Evolutionary conservation across 30 jellyfish, hydroid and myxozoan species (phyloP).

Genomic region (Catostylus mosaicus): DNA sequence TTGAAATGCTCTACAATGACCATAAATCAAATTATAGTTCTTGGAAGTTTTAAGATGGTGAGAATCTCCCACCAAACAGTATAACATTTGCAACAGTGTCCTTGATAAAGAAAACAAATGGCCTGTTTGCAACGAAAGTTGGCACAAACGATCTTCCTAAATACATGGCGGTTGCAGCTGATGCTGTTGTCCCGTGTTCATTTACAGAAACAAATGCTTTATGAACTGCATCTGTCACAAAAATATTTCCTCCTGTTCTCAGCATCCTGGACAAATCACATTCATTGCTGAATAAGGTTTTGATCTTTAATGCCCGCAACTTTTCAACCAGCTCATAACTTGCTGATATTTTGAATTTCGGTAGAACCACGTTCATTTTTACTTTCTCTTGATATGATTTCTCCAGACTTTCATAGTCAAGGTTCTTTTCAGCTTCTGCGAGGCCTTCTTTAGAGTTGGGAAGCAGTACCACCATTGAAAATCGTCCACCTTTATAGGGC

Average conservation of each 20-base stretch:
- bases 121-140: conserved; percentile 76
- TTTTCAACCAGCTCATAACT: conserved; percentile 16
- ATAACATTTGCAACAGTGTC: conserved; percentile 54
- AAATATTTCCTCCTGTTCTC: conserved; percentile 43
- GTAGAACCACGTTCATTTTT: conserved; percentile 52
- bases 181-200: conserved; percentile 95
- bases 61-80: conserved; percentile 78
- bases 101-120: conserved; percentile 78
- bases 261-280: conserved; percentile 81
- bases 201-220: conserved; percentile 78
- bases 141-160: conserved; percentile 54
- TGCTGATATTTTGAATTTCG: conserved; percentile 60
- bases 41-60: conserved; percentile 1
- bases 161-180: conserved; percentile 85
- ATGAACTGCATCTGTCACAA: conserved; percentile 77
- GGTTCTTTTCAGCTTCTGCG: conserved; percentile 16
- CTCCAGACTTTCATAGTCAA: not conserved
- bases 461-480: conserved; percentile 75
- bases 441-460: conserved; percentile 63
- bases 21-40: too few species aligned
- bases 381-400: not conserved
- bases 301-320: conserved; percentile 51
- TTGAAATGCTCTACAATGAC: too few species aligned
- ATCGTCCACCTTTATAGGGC: conserved; percentile 74
- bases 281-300: conserved; percentile 53